phyloP scores from a whole-genome alignment of 1,140 invertebrate species.

The Streblospio benedicti region DNA sequence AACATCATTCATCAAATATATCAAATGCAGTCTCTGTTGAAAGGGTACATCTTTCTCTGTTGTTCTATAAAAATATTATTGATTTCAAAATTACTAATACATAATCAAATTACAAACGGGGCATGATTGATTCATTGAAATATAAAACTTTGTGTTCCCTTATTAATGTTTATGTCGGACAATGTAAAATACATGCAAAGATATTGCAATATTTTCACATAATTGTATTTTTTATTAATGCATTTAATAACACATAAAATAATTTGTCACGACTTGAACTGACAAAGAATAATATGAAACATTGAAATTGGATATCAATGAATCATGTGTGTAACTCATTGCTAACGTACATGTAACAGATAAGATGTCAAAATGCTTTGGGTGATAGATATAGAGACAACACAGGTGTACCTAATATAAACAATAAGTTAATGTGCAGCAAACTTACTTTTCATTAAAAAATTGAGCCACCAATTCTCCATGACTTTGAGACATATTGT shows the following conservation, averaged over 20 bases:
- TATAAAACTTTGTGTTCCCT: no score
- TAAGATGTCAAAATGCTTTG: no score
- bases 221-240: background rate
- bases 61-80: slow-evolving; percentile 56
- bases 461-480: slow-evolving; percentile 75
- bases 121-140: no score
- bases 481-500: slow-evolving; percentile 61
- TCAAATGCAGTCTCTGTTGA: slow-evolving; percentile 85
- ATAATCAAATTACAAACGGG: background rate
- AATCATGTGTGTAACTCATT: no score
- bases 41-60: slow-evolving; percentile 69
- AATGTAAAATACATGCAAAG: no score
- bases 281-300: slow-evolving; percentile 6
- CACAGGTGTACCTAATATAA: no score
- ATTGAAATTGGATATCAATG: no score
- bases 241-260: background rate
- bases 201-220: no score
- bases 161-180: no score
- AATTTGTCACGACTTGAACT: background rate
- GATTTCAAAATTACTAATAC: background rate
- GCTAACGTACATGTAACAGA: no score
- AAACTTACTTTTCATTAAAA: slow-evolving; percentile 58
- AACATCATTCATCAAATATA: slow-evolving; percentile 96
- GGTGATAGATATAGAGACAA: no score
- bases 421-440: no score